phyloP scores from a whole-genome alignment of 2,888 invertebrate genomes.

The Oxyteleia sp. region DNA sequence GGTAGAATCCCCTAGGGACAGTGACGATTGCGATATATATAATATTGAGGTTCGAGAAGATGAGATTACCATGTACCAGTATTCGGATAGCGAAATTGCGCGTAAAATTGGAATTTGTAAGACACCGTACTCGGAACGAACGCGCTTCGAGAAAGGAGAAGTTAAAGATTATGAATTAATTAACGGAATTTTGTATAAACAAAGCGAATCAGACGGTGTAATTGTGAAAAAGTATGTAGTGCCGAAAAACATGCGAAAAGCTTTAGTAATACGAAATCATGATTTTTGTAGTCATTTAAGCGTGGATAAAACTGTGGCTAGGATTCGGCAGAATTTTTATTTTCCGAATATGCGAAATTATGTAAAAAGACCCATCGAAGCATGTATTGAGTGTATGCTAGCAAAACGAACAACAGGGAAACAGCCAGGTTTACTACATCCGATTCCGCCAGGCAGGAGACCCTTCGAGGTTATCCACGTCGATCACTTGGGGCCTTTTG shows the following conservation, averaged over 20 bases:
- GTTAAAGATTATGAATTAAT: conserved; percentile 24
- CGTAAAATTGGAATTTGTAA: background rate
- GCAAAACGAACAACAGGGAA: conserved; percentile 50
- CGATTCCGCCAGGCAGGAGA: conserved; percentile 67
- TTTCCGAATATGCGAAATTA: conserved; percentile 55
- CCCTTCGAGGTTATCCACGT: conserved; percentile 71
- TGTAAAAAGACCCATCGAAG: background rate
- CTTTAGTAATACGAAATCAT: conserved; percentile 55
- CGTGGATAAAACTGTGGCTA: conserved; percentile 15
- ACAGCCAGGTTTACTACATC: conserved; percentile 71
- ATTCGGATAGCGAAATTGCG: background rate
- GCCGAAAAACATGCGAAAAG: conserved; percentile 33
- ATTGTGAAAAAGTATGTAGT: conserved; percentile 30
- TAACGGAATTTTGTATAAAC: conserved; percentile 56
- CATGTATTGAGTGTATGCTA: conserved; percentile 72
- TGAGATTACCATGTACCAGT: conserved; percentile 5
- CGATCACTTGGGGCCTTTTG: conserved; percentile 73
- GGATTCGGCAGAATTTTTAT: conserved; percentile 61
- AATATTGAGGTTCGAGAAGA: background rate
- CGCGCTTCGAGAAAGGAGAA: conserved; percentile 4
- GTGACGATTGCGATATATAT: background rate
- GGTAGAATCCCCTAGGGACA: background rate
- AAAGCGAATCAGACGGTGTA: conserved; percentile 60
- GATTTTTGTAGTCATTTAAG: conserved; percentile 56
- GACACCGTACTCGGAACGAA: background rate